A percentile compares a stretch with the other conserved stretches of the same genome.
phyloP scores from a whole-genome alignment of 2,113 vertebrate genomes.

The Pipra filicauda region DNA sequence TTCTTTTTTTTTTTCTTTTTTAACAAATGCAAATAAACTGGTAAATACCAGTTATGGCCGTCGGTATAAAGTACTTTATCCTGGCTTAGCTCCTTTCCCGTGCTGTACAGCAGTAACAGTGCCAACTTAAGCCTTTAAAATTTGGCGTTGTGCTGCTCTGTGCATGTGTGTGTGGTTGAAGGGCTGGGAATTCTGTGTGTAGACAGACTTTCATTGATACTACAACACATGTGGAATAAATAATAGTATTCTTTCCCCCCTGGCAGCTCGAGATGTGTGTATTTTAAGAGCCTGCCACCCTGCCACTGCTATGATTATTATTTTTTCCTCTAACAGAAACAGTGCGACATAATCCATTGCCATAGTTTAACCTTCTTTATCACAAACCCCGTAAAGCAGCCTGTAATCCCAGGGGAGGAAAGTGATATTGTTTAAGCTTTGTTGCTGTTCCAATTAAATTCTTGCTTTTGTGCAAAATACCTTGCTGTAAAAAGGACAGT shows the following conservation, averaged over 20 bases:
- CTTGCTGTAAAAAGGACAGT: conserved; percentile 24
- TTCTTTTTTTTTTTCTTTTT: neutral
- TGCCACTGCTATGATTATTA: conserved; percentile 49
- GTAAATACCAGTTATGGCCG: neutral
- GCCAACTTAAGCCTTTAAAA: conserved; percentile 35
- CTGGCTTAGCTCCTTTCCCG: conserved; percentile 9
- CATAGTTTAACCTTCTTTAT: conserved; percentile 60
- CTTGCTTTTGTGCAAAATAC: conserved; percentile 44
- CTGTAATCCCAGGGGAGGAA: conserved; percentile 38
- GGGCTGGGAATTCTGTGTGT: conserved; percentile 33
- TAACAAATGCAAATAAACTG: neutral
- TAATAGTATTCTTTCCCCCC: conserved; percentile 2
- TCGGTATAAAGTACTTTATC: neutral
- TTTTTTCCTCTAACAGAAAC: conserved; percentile 41
- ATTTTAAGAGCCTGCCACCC: conserved; percentile 33
- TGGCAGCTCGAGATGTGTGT: conserved; percentile 11
- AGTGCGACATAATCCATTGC: conserved; percentile 47
- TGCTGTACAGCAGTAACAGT: neutral
- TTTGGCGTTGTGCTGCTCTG: conserved; percentile 4
- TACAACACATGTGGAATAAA: conserved; percentile 53
- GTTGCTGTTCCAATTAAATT: conserved; percentile 49
- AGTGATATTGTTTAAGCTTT: conserved; percentile 52
- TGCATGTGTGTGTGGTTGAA: neutral
- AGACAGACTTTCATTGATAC: conserved; percentile 61
- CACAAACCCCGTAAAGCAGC: conserved; percentile 19